phyloP scores from a whole-genome alignment of 2,888 invertebrate genomes.

The Heliconius aoede region DNA sequence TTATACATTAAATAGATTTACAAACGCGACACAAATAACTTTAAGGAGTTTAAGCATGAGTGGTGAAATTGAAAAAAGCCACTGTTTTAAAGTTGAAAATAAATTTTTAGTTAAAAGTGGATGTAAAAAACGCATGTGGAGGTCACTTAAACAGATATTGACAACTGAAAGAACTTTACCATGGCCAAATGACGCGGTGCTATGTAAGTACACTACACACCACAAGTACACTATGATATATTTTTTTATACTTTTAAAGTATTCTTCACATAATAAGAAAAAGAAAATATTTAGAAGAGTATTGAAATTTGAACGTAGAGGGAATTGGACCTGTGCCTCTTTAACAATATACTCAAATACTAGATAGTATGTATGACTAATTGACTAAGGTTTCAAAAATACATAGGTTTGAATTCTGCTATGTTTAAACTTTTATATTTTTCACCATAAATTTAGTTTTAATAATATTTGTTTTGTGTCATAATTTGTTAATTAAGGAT shows the following conservation, averaged over 20 bases:
- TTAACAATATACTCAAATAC: too few species aligned
- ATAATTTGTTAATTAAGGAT: not conserved
- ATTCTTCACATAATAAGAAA: too few species aligned
- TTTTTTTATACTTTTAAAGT: too few species aligned
- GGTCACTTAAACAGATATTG: conserved; percentile 94
- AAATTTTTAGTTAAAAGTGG: conserved; percentile 83
- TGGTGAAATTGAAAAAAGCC: conserved; percentile 65
- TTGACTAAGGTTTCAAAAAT: too few species aligned
- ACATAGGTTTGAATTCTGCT: too few species aligned
- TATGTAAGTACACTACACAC: conserved; percentile 90
- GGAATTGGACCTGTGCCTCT: not conserved
- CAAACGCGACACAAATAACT: not conserved
- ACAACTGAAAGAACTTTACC: conserved; percentile 90
- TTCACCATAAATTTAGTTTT: not conserved
- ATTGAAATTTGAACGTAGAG: not conserved
- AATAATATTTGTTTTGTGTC: not conserved
- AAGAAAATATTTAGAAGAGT: too few species aligned
- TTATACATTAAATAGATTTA: not conserved
- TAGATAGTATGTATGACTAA: too few species aligned
- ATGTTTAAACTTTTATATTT: too few species aligned
- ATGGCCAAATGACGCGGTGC: conserved; percentile 90
- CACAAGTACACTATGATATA: not conserved
- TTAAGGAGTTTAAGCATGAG: conserved; percentile 56
- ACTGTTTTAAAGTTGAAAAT: conserved; percentile 75
- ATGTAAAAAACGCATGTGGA: conserved; percentile 92